Percentiles rank a stretch among this genome's conserved stretches.
Conservation (phyloP, 2,797 vertebrate species). For the Cottoperca gobio region DNA sequence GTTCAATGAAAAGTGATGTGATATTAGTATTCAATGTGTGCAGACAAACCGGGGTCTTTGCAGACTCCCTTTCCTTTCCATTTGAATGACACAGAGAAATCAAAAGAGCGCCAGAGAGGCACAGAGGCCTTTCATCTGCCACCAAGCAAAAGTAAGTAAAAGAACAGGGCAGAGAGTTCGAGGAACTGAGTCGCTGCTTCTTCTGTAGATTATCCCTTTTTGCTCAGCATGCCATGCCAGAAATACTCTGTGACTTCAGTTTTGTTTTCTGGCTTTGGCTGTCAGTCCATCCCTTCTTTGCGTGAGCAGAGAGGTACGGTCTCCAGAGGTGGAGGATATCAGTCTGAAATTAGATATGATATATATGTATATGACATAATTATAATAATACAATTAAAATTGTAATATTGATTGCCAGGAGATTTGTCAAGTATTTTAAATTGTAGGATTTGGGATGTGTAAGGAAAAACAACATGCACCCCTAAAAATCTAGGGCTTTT, state of each 20-base stretch:
- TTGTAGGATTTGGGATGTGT: neutral
- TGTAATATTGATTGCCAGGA: neutral
- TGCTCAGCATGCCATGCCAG: constrained; percentile 32
- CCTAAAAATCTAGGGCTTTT: neutral
- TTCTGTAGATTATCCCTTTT: constrained; percentile 50
- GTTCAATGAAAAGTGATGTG: constrained; percentile 56
- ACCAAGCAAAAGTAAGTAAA: constrained; percentile 58
- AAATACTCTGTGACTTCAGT: constrained; percentile 16
- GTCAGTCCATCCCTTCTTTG: neutral
- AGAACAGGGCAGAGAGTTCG: constrained; percentile 55
- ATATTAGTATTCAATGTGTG: constrained; percentile 69
- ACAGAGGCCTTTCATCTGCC: constrained; percentile 68
- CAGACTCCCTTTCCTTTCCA: constrained; percentile 43
- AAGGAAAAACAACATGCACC: neutral
- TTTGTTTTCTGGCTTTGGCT: constrained; percentile 37
- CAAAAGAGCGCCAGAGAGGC: constrained; percentile 61
- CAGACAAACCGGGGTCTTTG: constrained; percentile 53
- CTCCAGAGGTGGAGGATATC: constrained; percentile 8
- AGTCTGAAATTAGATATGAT: neutral
- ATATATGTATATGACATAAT: neutral
- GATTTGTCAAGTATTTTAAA: no score
- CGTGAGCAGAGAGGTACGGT: constrained; percentile 11
- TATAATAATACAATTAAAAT: neutral
- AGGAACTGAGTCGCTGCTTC: constrained; percentile 30
- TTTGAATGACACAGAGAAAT: constrained; percentile 70